These are phyloP conservation scores for Sepiola atlantica DNA, from an alignment of 2,888 invertebrate genomes.

Conservation along the genomic window DNA sequence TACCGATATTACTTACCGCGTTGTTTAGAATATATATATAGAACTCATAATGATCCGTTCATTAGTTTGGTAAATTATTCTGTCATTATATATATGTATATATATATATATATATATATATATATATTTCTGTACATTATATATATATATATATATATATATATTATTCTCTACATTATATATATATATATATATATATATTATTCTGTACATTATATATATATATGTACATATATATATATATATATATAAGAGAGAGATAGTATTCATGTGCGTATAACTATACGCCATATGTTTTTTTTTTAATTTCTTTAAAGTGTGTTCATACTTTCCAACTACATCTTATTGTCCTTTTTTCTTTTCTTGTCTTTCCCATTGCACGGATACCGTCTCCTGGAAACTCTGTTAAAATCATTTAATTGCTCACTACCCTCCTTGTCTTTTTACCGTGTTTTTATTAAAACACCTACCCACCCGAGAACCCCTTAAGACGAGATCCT, in stretches of 20 bases:
- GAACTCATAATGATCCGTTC: too few species aligned
- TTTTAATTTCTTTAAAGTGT: neutral
- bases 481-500: neutral
- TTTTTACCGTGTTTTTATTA: neutral
- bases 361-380: neutral
- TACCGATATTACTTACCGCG: too few species aligned
- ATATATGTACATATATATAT: slow-evolving; percentile 24
- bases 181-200: neutral
- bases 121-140: neutral
- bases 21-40: too few species aligned
- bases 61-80: too few species aligned
- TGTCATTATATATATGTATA: neutral
- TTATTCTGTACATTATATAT: neutral
- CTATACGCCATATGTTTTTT: neutral
- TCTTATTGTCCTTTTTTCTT: neutral
- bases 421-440: neutral
- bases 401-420: slow-evolving; percentile 10
- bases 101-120: slow-evolving; percentile 18
- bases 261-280: neutral
- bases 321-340: neutral
- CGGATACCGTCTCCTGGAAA: neutral
- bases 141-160: slow-evolving; percentile 32
- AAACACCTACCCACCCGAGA: too few species aligned
- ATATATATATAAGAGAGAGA: neutral
- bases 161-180: neutral